Evolutionary conservation across 35 echinoderm and acorn worm genomes (phyloP).

Genomic region (Chiridota heheva): DNA sequence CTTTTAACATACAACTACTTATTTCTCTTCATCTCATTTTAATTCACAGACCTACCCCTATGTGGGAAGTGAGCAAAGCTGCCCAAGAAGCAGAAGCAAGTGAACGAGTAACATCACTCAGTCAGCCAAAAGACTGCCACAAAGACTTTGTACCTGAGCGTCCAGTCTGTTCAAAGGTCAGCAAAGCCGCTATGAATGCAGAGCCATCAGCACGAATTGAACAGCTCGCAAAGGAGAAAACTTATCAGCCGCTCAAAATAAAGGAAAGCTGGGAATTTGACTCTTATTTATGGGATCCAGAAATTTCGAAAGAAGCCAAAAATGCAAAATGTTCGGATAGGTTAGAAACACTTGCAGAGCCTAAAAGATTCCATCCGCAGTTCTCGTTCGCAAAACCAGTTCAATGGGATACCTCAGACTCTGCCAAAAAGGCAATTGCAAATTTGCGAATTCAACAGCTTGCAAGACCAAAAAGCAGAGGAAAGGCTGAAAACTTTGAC

Average conservation of each 20-base stretch:
- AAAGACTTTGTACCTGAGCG: constrained; percentile 70
- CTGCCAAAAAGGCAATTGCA: constrained; percentile 79
- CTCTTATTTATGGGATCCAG: constrained; percentile 83
- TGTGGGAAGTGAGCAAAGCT: constrained; percentile 82
- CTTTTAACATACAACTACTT: neutral
- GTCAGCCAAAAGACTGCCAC: constrained; percentile 60
- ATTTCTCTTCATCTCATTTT: neutral
- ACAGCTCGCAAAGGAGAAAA: constrained; percentile 74
- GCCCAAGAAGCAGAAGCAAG: constrained; percentile 73
- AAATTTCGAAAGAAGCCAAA: constrained; percentile 83
- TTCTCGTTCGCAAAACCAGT: constrained; percentile 70
- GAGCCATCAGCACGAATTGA: constrained; percentile 69
- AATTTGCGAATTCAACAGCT: constrained; percentile 88
- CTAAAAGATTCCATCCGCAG: constrained; percentile 57
- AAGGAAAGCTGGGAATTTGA: constrained; percentile 93
- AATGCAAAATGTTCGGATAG: constrained; percentile 80
- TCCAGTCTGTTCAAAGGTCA: constrained; percentile 64
- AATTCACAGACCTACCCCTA: constrained; percentile 73
- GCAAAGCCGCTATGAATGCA: constrained; percentile 80
- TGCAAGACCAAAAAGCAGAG: constrained; percentile 82
- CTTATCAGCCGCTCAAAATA: constrained; percentile 70
- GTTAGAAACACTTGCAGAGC: constrained; percentile 77
- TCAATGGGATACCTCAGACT: constrained; percentile 73
- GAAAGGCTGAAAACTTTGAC: constrained; percentile 89
- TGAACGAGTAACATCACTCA: constrained; percentile 51